Conservation (phyloP, 2,888 invertebrate species). For the Zygogramma bicolorata region DNA sequence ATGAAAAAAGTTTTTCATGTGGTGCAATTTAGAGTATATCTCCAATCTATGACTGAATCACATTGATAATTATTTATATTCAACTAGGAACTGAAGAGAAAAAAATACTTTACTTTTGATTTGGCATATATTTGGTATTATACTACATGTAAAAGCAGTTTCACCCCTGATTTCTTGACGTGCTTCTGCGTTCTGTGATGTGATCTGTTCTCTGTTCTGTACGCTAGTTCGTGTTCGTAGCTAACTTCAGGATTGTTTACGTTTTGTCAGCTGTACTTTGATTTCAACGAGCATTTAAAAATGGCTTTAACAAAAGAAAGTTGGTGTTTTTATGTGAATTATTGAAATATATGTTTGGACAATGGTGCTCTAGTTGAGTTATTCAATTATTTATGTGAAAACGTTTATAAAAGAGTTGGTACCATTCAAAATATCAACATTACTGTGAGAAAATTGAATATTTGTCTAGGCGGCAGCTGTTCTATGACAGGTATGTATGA, state of each 20-base stretch:
- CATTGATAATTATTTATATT: too few species aligned
- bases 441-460: background rate
- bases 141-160: too few species aligned
- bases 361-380: background rate
- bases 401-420: background rate
- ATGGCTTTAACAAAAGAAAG: background rate
- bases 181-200: too few species aligned
- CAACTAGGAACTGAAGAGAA: too few species aligned
- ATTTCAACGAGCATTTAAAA: background rate
- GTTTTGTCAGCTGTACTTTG: background rate
- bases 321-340: background rate
- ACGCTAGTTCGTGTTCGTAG: too few species aligned
- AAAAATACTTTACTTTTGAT: too few species aligned
- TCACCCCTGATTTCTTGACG: too few species aligned
- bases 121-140: too few species aligned
- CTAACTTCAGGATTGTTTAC: slow-evolving; percentile 7
- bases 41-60: too few species aligned
- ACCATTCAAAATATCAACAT: background rate
- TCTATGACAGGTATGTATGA: background rate
- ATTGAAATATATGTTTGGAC: background rate
- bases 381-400: background rate
- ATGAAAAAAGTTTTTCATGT: too few species aligned
- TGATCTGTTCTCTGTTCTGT: too few species aligned
- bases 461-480: background rate
- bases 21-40: too few species aligned